These are phyloP conservation scores for Tethya wilhelma DNA, from an alignment of 37 sponge, comb jelly and placozoan genomes.

Conservation along the genomic window DNA sequence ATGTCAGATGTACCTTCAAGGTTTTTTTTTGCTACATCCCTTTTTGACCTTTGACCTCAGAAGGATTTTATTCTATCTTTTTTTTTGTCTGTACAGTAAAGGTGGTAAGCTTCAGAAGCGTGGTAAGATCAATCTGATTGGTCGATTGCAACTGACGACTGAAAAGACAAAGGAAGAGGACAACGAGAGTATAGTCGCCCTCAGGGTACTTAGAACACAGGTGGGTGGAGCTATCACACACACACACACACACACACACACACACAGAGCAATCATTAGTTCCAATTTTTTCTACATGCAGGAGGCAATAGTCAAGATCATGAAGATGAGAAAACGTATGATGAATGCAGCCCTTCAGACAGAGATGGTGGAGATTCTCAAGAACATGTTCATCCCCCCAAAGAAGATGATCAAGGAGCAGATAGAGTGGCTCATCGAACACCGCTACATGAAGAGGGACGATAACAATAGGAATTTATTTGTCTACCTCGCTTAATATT, in stretches of 20 bases:
- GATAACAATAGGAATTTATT: constrained; percentile 83
- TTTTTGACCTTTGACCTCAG: too few relatives aligned
- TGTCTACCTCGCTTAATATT: constrained; percentile 79
- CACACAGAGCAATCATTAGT: too few relatives aligned
- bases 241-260: too few relatives aligned
- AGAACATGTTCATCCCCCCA: constrained; percentile 96
- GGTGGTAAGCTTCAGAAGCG: constrained; percentile 85
- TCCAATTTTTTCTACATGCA: too few relatives aligned
- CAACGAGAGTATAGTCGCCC: constrained; percentile 83
- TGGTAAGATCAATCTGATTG: constrained; percentile 89
- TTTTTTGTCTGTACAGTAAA: constrained; percentile 53
- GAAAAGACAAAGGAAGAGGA: constrained; percentile 93
- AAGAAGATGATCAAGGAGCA: constrained; percentile 98
- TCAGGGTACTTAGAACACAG: constrained; percentile 86
- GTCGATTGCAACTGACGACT: constrained; percentile 88
- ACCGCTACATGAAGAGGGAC: constrained; percentile 93
- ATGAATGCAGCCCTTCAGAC: constrained; percentile 88
- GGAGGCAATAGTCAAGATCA: constrained; percentile 96
- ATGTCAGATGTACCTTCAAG: too few relatives aligned
- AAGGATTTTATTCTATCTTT: not conserved
- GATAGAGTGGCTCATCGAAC: constrained; percentile 95
- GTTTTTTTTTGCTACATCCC: too few relatives aligned
- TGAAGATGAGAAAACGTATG: constrained; percentile 93
- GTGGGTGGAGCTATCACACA: constrained; percentile 13
- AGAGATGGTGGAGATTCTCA: constrained; percentile 92